Evolutionary conservation across 1,140 invertebrate species (phyloP).

Genomic region (Leguminivora glycinivorella): DNA sequence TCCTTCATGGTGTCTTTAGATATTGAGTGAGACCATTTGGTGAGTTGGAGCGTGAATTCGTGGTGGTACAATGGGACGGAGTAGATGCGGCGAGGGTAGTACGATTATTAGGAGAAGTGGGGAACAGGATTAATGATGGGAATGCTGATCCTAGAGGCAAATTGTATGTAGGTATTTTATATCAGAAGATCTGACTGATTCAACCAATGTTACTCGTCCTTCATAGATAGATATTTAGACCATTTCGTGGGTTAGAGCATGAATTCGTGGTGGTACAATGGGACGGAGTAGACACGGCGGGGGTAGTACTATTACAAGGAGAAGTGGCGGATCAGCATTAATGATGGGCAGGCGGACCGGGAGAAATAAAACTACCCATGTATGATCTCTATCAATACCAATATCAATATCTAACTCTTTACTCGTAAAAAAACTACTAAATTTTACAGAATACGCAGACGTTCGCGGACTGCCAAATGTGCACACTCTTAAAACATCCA

Average conservation of each 20-base stretch:
- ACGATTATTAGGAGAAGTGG: slow-evolving; percentile 79
- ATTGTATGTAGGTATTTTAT: slow-evolving; percentile 84
- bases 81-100: slow-evolving; percentile 71
- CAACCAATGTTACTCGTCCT: slow-evolving; percentile 33
- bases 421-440: no score
- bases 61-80: slow-evolving; percentile 86
- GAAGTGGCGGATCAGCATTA: slow-evolving; percentile 88
- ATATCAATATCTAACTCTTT: no score
- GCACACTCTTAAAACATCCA: no score
- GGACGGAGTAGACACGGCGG: slow-evolving; percentile 80
- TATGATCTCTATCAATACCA: no score
- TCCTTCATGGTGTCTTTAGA: slow-evolving; percentile 85
- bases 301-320: slow-evolving; percentile 75
- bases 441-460: no score
- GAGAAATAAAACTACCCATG: no score
- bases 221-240: slow-evolving; percentile 80
- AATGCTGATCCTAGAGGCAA: slow-evolving; percentile 90
- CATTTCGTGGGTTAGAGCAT: slow-evolving; percentile 83
- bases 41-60: slow-evolving; percentile 82
- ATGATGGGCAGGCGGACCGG: slow-evolving; percentile 94
- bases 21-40: slow-evolving; percentile 80
- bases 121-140: slow-evolving; percentile 90
- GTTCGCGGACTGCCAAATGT: no score
- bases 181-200: neutral
- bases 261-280: slow-evolving; percentile 84